Evolutionary conservation across 2,797 vertebrate genomes (phyloP).

Genomic region (Choloepus didactylus): DNA sequence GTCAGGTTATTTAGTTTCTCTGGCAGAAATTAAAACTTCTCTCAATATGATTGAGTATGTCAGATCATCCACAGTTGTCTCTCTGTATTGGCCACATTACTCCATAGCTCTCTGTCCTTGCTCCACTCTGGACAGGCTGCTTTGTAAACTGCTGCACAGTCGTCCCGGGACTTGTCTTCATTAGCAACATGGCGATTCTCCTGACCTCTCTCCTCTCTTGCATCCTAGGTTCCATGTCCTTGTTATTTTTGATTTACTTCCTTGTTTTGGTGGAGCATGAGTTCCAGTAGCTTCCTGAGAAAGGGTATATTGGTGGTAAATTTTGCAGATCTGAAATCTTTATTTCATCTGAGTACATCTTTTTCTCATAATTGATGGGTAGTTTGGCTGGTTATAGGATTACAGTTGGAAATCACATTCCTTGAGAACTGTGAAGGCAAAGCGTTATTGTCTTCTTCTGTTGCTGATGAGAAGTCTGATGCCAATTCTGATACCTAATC

Average conservation of each 20-base stretch:
- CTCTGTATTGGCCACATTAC: neutral
- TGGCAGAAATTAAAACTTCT: neutral
- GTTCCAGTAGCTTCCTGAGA: conserved; percentile 23
- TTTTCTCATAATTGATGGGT: neutral
- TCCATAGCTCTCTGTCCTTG: neutral
- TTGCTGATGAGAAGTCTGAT: neutral
- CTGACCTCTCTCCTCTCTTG: neutral
- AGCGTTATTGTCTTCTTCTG: neutral
- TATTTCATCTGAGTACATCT: neutral
- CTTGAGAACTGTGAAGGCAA: neutral
- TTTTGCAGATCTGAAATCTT: neutral
- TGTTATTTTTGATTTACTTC: neutral
- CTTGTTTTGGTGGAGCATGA: neutral
- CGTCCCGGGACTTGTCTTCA: neutral
- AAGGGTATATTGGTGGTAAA: neutral
- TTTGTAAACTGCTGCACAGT: too few relatives aligned
- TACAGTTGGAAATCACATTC: neutral
- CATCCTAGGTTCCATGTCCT: neutral
- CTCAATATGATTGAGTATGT: neutral
- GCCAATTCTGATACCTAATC: neutral
- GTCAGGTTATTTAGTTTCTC: neutral
- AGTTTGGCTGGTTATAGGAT: neutral
- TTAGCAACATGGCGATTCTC: rapidly evolving
- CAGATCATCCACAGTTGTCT: neutral
- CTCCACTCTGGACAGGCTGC: neutral